These are phyloP conservation scores for Philopotamus ludificatus DNA, from an alignment of 1,140 invertebrate genomes.

Conservation along the genomic window DNA sequence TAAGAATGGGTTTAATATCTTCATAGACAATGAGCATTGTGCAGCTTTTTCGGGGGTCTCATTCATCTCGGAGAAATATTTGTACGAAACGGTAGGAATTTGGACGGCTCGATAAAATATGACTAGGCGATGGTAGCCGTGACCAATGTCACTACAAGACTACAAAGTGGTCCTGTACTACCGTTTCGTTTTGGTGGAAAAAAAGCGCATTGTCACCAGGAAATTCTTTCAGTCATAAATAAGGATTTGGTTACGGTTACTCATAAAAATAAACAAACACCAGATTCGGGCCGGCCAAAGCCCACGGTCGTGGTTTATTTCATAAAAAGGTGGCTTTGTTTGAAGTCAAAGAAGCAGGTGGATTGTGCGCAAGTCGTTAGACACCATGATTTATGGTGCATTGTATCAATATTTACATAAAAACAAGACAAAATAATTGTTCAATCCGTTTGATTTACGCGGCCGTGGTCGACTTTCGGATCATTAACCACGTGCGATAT, in stretches of 20 bases:
- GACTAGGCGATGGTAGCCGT: background rate
- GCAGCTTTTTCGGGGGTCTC: too few relatives aligned
- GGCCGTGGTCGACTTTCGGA: background rate
- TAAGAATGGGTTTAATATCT: too few relatives aligned
- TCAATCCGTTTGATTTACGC: background rate
- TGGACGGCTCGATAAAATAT: too few relatives aligned
- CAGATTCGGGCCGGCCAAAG: background rate
- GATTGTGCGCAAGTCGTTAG: background rate
- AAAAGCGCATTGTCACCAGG: constrained; percentile 21
- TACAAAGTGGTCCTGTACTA: constrained; percentile 5
- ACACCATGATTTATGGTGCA: constrained; percentile 2
- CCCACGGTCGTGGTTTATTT: background rate
- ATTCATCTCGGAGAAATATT: too few relatives aligned
- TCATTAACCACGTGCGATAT: background rate
- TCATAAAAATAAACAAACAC: constrained; percentile 35
- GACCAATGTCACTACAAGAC: background rate
- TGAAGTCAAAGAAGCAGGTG: constrained; percentile 7
- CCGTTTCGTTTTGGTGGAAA: constrained; percentile 15
- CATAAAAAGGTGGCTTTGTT: background rate
- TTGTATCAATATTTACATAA: constrained; percentile 3
- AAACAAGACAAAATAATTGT: constrained; percentile 4
- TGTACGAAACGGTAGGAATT: too few relatives aligned
- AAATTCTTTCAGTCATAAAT: constrained; percentile 32
- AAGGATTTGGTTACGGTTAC: constrained; percentile 35
- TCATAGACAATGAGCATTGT: too few relatives aligned